phyloP scores from a whole-genome alignment of 2,113 vertebrate species.

The Nettapus auritus region DNA sequence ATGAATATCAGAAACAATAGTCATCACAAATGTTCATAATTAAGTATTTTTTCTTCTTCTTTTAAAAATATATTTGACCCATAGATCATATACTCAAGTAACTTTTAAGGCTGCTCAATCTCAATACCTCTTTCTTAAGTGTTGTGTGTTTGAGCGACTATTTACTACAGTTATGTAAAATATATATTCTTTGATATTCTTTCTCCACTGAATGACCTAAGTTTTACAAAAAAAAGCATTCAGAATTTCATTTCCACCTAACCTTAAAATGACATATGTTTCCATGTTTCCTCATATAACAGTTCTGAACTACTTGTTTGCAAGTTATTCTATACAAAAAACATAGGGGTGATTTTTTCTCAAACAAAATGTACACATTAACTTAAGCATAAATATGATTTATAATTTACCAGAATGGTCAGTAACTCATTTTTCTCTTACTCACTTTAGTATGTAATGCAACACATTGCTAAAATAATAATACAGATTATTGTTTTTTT shows the following conservation, averaged over 20 bases:
- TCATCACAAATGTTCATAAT: not conserved
- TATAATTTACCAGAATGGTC: not conserved
- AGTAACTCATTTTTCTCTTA: not conserved
- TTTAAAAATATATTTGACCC: not conserved
- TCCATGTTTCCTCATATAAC: not conserved
- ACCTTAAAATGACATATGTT: not conserved
- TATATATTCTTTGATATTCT: not conserved
- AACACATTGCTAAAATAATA: not conserved
- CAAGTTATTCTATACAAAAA: not conserved
- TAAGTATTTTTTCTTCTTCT: not conserved
- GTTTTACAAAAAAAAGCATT: not conserved
- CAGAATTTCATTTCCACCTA: not conserved
- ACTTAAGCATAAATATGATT: not conserved
- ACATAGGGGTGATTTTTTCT: not conserved
- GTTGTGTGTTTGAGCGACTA: not conserved
- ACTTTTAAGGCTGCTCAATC: not conserved
- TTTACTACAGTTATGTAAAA: not conserved
- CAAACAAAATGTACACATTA: not conserved
- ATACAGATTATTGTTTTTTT: not conserved
- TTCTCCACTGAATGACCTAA: not conserved
- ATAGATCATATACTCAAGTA: not conserved
- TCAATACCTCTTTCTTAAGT: not conserved
- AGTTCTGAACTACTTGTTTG: not conserved
- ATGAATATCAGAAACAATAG: not conserved
- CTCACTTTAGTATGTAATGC: not conserved